These are phyloP conservation scores for Psilanteris sp. DNA, from an alignment of 1,140 invertebrate species.

Conservation along the genomic window DNA sequence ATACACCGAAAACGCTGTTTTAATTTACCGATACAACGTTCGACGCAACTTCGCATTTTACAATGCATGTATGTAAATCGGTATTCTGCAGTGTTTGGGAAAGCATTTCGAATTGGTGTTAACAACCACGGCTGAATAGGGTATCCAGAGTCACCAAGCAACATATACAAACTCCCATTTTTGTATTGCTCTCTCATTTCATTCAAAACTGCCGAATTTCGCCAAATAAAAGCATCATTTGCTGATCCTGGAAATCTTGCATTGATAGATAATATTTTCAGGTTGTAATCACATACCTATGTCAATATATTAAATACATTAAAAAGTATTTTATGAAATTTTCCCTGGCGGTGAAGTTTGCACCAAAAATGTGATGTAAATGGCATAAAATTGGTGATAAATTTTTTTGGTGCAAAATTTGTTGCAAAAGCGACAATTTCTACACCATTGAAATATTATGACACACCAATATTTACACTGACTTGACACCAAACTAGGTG, in stretches of 20 bases:
- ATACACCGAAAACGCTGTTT: constrained; percentile 1
- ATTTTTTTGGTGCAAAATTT: too few relatives aligned
- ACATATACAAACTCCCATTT: constrained; percentile 1
- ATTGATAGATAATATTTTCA: constrained; percentile 56
- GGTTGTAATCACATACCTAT: neutral
- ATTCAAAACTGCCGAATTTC: constrained; percentile 14
- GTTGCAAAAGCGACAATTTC: too few relatives aligned
- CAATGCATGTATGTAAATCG: constrained; percentile 8
- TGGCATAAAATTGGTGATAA: too few relatives aligned
- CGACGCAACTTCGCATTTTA: constrained; percentile 7
- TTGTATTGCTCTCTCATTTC: constrained; percentile 10
- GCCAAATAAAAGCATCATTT: constrained; percentile 56
- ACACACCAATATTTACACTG: too few relatives aligned
- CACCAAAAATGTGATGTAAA: too few relatives aligned
- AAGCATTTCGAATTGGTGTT: constrained; percentile 15
- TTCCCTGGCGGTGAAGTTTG: too few relatives aligned
- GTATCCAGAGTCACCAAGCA: constrained; percentile 49
- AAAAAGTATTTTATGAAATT: too few relatives aligned
- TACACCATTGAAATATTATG: too few relatives aligned
- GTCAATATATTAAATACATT: too few relatives aligned
- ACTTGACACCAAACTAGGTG: too few relatives aligned
- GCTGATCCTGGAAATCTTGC: constrained; percentile 54
- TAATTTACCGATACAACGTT: constrained; percentile 8
- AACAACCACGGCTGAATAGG: constrained; percentile 34
- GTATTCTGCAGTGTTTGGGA: constrained; percentile 2